Conservation (phyloP, 2,797 vertebrate genomes). For the Eutrigla gurnardus region DNA sequence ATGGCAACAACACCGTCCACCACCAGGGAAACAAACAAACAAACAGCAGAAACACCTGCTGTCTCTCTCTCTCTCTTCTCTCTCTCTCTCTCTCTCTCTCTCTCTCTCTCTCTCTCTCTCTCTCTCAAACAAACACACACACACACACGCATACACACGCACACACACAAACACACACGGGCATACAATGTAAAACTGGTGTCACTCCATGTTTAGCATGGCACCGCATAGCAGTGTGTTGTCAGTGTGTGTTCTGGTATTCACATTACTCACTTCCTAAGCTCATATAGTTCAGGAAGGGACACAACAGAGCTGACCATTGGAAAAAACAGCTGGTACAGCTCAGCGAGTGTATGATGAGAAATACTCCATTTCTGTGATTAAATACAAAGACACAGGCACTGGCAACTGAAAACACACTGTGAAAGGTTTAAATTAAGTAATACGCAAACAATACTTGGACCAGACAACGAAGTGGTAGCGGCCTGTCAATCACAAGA, state of each 20-base stretch:
- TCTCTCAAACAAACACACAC: neutral
- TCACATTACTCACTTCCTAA: slow-evolving; percentile 32
- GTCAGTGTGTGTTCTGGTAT: slow-evolving; percentile 35
- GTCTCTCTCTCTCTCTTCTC: neutral
- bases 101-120: neutral
- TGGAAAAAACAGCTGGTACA: neutral
- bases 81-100: neutral
- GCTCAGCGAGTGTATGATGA: neutral
- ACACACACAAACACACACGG: neutral
- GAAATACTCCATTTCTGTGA: neutral
- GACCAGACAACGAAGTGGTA: too few species aligned
- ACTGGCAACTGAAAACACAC: neutral
- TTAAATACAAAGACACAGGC: neutral
- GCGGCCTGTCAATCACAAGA: too few species aligned
- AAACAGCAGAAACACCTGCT: slow-evolving; percentile 53
- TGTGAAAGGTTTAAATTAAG: too few species aligned
- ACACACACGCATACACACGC: neutral
- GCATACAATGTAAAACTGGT: slow-evolving; percentile 10
- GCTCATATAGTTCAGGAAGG: slow-evolving; percentile 13
- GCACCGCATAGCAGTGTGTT: neutral
- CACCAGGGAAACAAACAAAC: slow-evolving; percentile 49
- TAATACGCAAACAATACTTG: too few species aligned
- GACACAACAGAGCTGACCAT: neutral
- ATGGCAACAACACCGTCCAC: slow-evolving; percentile 55
- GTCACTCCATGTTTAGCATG: slow-evolving; percentile 27